These are phyloP conservation scores for Lepus americanus DNA, from an alignment of 2,113 vertebrate genomes.

Conservation along the genomic window DNA sequence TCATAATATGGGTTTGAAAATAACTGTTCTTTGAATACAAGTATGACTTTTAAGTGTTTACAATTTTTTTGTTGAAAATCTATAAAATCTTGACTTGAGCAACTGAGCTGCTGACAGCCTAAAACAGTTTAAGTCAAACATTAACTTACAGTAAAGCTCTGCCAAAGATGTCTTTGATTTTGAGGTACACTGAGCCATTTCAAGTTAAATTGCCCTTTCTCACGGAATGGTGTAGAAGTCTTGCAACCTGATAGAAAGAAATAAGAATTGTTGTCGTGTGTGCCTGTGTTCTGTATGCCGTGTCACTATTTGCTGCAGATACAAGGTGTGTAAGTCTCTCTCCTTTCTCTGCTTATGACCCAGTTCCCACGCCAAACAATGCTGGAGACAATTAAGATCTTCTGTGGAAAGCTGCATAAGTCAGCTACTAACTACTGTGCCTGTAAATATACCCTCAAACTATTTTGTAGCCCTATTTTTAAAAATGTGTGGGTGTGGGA, in stretches of 20 bases:
- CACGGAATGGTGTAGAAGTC: not conserved
- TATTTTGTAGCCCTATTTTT: constrained; percentile 72
- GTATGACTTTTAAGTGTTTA: constrained; percentile 52
- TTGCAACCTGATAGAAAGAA: constrained; percentile 18
- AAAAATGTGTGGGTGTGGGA: constrained; percentile 69
- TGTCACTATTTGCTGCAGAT: not conserved
- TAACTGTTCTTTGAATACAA: constrained; percentile 43
- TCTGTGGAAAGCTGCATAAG: constrained; percentile 43
- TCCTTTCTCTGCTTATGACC: constrained; percentile 1
- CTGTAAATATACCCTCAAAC: constrained; percentile 65
- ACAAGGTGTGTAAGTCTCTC: not conserved
- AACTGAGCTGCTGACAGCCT: not conserved
- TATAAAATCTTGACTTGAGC: constrained; percentile 50
- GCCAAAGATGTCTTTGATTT: constrained; percentile 48
- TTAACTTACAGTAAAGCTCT: constrained; percentile 58
- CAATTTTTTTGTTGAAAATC: constrained; percentile 56
- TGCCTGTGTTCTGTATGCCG: not conserved
- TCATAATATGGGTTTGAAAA: constrained; percentile 10
- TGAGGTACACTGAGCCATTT: constrained; percentile 42
- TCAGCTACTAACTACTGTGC: constrained; percentile 55
- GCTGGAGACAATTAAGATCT: constrained; percentile 40
- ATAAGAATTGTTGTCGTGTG: not conserved
- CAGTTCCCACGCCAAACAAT: not conserved
- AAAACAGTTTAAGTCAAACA: constrained; percentile 44
- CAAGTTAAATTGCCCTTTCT: constrained; percentile 50